Evolutionary conservation across 2,113 vertebrate species (phyloP).

Genomic region (Microtus richardsoni): DNA sequence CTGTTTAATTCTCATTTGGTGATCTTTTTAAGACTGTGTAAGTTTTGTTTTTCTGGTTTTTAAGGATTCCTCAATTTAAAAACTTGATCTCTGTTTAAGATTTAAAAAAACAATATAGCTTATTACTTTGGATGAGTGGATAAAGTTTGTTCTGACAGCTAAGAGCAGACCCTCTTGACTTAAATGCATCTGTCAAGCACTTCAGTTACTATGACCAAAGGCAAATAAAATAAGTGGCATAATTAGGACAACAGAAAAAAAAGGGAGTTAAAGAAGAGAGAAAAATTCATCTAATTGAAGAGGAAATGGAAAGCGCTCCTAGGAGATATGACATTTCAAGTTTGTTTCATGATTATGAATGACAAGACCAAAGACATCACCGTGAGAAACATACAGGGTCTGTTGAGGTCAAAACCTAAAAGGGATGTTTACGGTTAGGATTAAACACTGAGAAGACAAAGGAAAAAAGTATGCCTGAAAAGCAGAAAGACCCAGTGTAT

Average conservation of each 20-base stretch:
- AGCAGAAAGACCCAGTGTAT: not conserved
- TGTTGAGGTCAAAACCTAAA: no score
- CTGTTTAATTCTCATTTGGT: not conserved
- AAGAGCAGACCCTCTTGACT: not conserved
- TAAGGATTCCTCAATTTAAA: not conserved
- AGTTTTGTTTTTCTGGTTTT: not conserved
- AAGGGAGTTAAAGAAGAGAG: not conserved
- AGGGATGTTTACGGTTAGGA: not conserved
- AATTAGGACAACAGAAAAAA: not conserved
- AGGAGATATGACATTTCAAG: conserved; percentile 8
- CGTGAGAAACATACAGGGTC: not conserved
- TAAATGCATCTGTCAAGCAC: not conserved
- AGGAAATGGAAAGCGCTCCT: not conserved
- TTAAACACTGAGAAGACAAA: not conserved
- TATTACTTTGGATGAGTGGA: not conserved
- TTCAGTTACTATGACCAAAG: not conserved
- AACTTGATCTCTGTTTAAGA: not conserved
- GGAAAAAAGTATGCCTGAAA: not conserved
- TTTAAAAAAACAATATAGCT: not conserved
- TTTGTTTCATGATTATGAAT: not conserved
- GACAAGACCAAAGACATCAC: not conserved
- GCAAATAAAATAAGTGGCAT: not conserved
- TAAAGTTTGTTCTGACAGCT: not conserved
- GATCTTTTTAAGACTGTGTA: not conserved
- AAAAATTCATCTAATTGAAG: not conserved